These are phyloP conservation scores for Flexamia atlantica DNA, from an alignment of 2,888 invertebrate genomes.

Conservation along the genomic window DNA sequence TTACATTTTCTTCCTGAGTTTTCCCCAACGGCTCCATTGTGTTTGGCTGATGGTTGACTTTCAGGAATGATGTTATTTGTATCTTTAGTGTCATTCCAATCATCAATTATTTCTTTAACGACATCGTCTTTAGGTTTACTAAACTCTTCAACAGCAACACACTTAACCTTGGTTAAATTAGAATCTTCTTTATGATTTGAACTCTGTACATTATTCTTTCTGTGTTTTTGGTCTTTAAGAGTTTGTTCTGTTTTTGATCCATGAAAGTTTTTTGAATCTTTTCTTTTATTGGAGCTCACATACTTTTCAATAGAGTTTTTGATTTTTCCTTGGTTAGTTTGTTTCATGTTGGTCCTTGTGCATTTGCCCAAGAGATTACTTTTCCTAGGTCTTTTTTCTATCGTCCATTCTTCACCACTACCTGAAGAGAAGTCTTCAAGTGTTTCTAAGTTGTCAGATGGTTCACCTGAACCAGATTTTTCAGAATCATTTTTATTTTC, in stretches of 20 bases:
- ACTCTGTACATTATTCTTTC: not conserved
- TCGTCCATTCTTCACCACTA: constrained; percentile 49
- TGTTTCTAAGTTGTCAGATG: not conserved
- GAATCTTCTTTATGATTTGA: not conserved
- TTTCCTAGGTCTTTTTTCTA: not conserved
- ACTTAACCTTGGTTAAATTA: not conserved
- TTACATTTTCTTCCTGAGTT: not conserved
- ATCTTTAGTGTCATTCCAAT: constrained; percentile 42
- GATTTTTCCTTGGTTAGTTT: not conserved
- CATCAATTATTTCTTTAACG: constrained; percentile 35
- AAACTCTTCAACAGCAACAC: not conserved
- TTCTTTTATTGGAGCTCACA: not conserved
- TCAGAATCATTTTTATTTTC: not conserved
- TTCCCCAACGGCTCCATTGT: not conserved
- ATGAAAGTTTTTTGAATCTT: too few relatives aligned
- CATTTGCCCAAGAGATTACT: not conserved
- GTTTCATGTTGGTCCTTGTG: not conserved
- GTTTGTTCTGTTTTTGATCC: too few relatives aligned
- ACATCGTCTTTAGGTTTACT: not conserved
- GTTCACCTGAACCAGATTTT: not conserved
- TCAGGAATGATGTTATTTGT: not conserved
- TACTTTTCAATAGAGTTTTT: not conserved
- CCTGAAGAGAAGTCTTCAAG: constrained; percentile 56
- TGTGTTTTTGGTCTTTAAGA: not conserved
- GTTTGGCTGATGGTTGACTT: not conserved